Evolutionary conservation across 1,140 invertebrate species (phyloP), one percentile per base, ranked within the genome.

Genomic region (Adoxophyes honmai): DNA sequence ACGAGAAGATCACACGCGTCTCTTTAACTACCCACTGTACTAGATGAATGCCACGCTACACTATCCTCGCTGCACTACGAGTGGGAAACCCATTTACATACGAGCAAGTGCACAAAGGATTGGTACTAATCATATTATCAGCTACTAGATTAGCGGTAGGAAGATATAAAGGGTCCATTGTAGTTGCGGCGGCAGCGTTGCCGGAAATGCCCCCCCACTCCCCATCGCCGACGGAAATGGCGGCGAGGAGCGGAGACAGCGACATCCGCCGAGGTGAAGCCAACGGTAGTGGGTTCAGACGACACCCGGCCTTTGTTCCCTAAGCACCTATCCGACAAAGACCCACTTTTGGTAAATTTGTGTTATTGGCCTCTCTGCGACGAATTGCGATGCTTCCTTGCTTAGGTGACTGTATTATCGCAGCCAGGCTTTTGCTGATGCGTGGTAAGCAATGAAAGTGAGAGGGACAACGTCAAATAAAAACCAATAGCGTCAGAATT

Each of bases 91-190:
- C n/a, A 28, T 48, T 10, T 13, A 48, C 18, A 48, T 48, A 16
- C 9, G 42, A 28, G 21, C 21, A 13, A 13, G 42, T 18, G 11
- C 11, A 48, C 16, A 48, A 42, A 4, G 39, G 42, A 48, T 48
- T 18, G 18, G 21, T 16, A 60, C 70, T 83, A 81, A 83, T 84
- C 73, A 77, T 68, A 81, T 83, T 78, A 82, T 78, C 73, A 75
- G 66, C 70, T 66, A 68, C 57, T 75, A 79, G 83, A 83, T 86
- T 83, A 83, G 80, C 73, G 71, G 70, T 78, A 70, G 75, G 75
- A 77, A 80, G 77, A 73, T 71, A 82, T 81, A 84, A 82, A 81
- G 78, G 79, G 73, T 70, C 74, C 67, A 87, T 85, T 86, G 78
- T 84, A 75, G 77, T 79, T 62, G 73, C 51, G 60, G 65, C 64